Base-by-base conservation (phyloP, 2,888 invertebrate genomes). In the Protonemura montana region DNA sequence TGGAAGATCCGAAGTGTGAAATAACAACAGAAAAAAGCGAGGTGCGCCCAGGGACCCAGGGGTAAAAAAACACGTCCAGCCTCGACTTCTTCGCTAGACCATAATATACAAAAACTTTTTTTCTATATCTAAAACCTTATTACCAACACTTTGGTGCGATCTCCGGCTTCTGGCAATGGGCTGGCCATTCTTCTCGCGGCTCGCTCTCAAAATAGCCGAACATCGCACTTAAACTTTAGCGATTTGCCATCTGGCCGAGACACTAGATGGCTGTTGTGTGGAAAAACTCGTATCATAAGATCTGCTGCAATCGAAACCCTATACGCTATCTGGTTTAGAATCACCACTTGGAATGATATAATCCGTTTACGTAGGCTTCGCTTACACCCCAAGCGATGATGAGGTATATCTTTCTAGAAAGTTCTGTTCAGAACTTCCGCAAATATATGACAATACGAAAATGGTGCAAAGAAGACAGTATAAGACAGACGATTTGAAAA, bases 221-320 rank as follows among this genome's bases (percentile, higher is more conserved):
- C 86, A 86, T 86, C 86, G 86, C 82, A 86, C 80, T 86, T 86
- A 82, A 82, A 86, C 86, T 81, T 81, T 81, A 81, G 78, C 78
- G 78, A 78, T 30, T 30, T 30, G 30, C 81, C 81, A 81, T 27
- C 81, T 81, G 81, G 30, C 21, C 30, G 28, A n/a, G 29, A 81
- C 81, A 81, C 28, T n/a, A 29, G 28, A 81, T 30, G 30, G 81
- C 7, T 30, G 30, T 81, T 81, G 81, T 81, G 81, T 21, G 81
- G 30, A 30, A 81, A 81, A n/a, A 81, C 78, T 78, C 78, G 78
- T 78, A 78, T 78, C 10, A n/a, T 78, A n/a, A 30, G 81, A 81
- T 30, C 25, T 28, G 30, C 2, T 13, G 27, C 81, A 29, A 81
- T 81, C 81, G 29, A 27, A 81, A 81, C 30, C 81, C n/a, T 30